Evolutionary conservation across 1,140 invertebrate genomes (phyloP).

Genomic region (Bradynema listronoti): DNA sequence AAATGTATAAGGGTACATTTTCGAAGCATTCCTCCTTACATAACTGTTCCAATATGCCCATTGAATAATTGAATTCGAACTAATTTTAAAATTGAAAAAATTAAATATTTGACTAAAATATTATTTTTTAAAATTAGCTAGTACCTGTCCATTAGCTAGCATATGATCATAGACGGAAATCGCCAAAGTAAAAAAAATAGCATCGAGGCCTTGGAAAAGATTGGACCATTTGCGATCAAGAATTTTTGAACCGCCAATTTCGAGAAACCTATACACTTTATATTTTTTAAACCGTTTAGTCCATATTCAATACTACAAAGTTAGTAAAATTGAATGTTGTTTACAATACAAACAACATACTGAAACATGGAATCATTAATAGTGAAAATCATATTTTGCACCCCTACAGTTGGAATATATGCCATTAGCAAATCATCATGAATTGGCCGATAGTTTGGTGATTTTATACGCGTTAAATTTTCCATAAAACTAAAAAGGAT

Average conservation of each 20-base stretch:
- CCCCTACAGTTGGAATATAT: conserved; percentile 7
- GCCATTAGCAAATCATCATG: conserved; percentile 13
- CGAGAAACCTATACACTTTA: conserved; percentile 7
- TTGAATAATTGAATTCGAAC: conserved; percentile 6
- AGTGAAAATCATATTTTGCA: conserved; percentile 5
- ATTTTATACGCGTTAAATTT: not conserved
- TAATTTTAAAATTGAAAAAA: not conserved
- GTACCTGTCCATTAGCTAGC: not conserved
- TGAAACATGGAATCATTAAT: conserved; percentile 4
- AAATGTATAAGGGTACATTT: conserved; percentile 1
- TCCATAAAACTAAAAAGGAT: conserved; percentile 13
- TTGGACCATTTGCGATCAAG: not conserved
- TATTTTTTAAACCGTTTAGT: too few species aligned
- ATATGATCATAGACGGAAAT: conserved; percentile 5
- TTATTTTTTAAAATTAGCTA: not conserved
- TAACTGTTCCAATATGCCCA: not conserved
- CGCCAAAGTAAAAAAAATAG: conserved; percentile 10
- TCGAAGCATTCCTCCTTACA: not conserved
- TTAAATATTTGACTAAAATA: not conserved
- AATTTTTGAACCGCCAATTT: conserved; percentile 15
- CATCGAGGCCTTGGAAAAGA: conserved; percentile 4
- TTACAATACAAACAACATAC: conserved; percentile 3
- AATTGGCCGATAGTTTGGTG: not conserved
- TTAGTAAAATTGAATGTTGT: not conserved
- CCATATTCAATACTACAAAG: too few species aligned